A percentile compares a stretch with the other conserved stretches of the same genome.
Evolutionary conservation across 2,888 invertebrate genomes (phyloP).

Genomic region (Mythimna albipuncta): DNA sequence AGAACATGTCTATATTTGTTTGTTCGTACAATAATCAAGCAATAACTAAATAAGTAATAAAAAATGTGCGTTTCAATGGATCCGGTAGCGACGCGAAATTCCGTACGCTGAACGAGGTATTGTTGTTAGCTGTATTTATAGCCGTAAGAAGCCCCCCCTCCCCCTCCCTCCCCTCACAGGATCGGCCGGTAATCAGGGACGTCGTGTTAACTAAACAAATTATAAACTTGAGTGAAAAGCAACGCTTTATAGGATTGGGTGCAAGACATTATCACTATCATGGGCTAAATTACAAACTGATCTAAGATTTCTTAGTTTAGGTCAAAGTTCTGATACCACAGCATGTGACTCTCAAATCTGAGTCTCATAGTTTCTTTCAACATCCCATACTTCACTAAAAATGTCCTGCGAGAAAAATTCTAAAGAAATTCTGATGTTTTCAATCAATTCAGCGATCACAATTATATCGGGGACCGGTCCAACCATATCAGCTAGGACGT

Average conservation of each 20-base stretch:
- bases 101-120: slow-evolving; percentile 58
- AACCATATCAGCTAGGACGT: neutral
- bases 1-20: slow-evolving; percentile 48
- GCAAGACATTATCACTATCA: neutral
- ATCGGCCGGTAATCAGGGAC: slow-evolving; percentile 33
- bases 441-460: slow-evolving; percentile 73
- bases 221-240: slow-evolving; percentile 17
- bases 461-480: slow-evolving; percentile 66
- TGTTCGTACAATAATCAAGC: slow-evolving; percentile 48
- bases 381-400: neutral
- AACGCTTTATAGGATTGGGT: neutral
- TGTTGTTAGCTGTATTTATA: slow-evolving; percentile 62
- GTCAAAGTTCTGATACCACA: too few relatives aligned
- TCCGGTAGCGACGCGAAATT: slow-evolving; percentile 63
- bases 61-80: slow-evolving; percentile 63
- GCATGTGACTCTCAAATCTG: neutral
- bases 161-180: neutral
- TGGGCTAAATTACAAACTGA: neutral
- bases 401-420: slow-evolving; percentile 67
- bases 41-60: slow-evolving; percentile 52
- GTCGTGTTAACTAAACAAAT: slow-evolving; percentile 38
- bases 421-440: slow-evolving; percentile 74
- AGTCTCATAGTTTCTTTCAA: neutral
- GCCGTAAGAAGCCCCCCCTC: slow-evolving; percentile 34
- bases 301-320: neutral